Evolutionary conservation across 2,797 vertebrate genomes (phyloP).

Genomic region (Chiloscyllium punctatum): DNA sequence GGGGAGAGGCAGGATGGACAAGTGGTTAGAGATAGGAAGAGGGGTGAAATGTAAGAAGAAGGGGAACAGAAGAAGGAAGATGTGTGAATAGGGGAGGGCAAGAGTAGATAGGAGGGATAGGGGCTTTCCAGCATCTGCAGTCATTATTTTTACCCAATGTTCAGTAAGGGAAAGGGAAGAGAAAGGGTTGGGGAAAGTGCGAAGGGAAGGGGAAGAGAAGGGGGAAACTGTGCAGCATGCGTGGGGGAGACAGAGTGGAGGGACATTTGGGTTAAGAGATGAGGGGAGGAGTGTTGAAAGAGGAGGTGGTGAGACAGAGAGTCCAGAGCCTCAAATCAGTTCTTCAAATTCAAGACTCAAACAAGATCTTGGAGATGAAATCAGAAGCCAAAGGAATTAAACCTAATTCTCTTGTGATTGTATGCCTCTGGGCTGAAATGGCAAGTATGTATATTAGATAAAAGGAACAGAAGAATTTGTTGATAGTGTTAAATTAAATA

Average conservation of each 20-base stretch:
- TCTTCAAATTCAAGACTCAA: neutral
- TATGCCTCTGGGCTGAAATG: neutral
- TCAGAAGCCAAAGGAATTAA: neutral
- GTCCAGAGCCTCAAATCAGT: neutral
- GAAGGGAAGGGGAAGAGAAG: too few species aligned
- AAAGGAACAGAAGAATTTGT: neutral
- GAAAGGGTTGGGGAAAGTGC: neutral
- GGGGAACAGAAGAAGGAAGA: too few species aligned
- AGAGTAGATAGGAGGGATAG: too few species aligned
- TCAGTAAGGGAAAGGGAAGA: too few species aligned
- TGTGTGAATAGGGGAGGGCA: too few species aligned
- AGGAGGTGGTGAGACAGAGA: neutral
- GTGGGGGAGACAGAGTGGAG: too few species aligned
- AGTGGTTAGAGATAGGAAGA: neutral
- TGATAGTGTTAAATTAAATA: neutral
- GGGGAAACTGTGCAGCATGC: too few species aligned
- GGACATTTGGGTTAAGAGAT: too few species aligned
- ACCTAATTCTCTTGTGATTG: neutral
- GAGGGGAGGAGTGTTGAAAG: too few species aligned
- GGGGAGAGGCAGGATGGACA: too few species aligned
- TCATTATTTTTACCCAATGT: too few species aligned
- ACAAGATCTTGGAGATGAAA: neutral
- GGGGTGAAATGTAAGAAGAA: neutral
- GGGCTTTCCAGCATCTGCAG: too few species aligned
- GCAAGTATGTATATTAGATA: neutral